Percentiles rank a stretch among this genome's conserved stretches.
phyloP scores from a whole-genome alignment of 2,797 vertebrate species.

The Prunella strophiata region DNA sequence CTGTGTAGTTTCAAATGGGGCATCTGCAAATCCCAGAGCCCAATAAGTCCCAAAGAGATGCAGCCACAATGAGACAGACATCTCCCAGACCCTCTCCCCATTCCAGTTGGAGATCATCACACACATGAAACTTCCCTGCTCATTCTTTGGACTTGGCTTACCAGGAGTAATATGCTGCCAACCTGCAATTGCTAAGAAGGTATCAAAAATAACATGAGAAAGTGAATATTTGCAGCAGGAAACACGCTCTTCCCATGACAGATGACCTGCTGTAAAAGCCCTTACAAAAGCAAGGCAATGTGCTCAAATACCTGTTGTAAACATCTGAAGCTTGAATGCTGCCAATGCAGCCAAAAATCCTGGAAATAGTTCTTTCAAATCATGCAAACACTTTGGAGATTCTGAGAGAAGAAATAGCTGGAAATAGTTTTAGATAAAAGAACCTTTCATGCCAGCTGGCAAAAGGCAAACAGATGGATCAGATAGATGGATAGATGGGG shows the following conservation, averaged over 20 bases:
- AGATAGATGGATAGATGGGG: conserved; percentile 11
- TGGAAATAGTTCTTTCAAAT: conserved; percentile 15
- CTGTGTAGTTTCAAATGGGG: neutral
- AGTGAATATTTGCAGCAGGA: neutral
- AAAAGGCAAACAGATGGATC: conserved; percentile 38
- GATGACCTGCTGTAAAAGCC: neutral
- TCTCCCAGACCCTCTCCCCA: neutral
- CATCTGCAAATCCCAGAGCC: neutral
- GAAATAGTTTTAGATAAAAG: conserved; percentile 48
- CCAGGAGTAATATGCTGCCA: neutral
- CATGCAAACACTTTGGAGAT: neutral
- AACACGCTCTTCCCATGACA: neutral
- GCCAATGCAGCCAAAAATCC: neutral
- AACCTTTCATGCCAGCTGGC: conserved; percentile 10
- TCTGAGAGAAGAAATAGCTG: conserved; percentile 42
- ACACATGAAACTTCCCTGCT: neutral
- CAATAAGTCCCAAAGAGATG: neutral
- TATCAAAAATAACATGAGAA: neutral
- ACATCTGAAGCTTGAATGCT: neutral
- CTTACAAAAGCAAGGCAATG: neutral
- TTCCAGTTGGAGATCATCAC: neutral
- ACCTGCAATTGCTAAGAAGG: neutral
- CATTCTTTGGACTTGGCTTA: neutral
- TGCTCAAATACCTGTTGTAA: neutral
- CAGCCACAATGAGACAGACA: neutral